Evolutionary conservation across 2,888 invertebrate species (phyloP).

Genomic region (Baccha elongata): DNA sequence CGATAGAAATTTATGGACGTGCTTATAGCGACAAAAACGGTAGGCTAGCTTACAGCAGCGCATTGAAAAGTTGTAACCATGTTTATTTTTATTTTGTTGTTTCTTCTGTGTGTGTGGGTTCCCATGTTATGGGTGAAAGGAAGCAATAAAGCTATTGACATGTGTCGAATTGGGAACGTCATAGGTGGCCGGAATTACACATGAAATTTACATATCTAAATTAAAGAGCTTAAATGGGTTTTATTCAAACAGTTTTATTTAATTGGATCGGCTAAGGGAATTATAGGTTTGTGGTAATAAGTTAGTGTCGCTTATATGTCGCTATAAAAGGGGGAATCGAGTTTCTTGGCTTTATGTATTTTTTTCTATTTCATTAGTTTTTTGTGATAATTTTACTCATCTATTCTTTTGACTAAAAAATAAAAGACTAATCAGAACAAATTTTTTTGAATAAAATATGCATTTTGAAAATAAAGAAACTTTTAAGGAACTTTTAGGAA

Average conservation of each 20-base stretch:
- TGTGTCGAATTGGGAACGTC: conserved; percentile 68
- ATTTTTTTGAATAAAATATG: too few relatives aligned
- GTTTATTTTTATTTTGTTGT: background rate
- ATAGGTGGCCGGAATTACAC: conserved; percentile 67
- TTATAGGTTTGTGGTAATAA: background rate
- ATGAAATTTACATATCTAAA: conserved; percentile 66
- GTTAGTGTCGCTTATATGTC: too few relatives aligned
- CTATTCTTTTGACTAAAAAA: too few relatives aligned
- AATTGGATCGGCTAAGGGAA: conserved; percentile 54
- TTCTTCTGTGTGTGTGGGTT: conserved; percentile 21
- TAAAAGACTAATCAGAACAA: too few relatives aligned
- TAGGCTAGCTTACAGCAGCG: conserved; percentile 44
- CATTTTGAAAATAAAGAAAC: too few relatives aligned
- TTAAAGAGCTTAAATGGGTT: conserved; percentile 47
- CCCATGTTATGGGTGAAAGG: conserved; percentile 59
- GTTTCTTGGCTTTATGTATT: too few relatives aligned
- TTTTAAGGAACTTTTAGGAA: too few relatives aligned
- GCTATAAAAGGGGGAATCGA: too few relatives aligned
- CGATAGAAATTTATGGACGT: conserved; percentile 70
- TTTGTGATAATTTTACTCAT: too few relatives aligned
- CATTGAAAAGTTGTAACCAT: conserved; percentile 46
- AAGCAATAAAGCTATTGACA: conserved; percentile 72
- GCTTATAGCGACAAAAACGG: conserved; percentile 68
- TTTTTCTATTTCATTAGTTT: too few relatives aligned
- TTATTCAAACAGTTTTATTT: conserved; percentile 40